A percentile compares a stretch with the other conserved stretches of the same genome.
Evolutionary conservation across 2,888 invertebrate species (phyloP).

Genomic region (Chaitophorus viminalis): DNA sequence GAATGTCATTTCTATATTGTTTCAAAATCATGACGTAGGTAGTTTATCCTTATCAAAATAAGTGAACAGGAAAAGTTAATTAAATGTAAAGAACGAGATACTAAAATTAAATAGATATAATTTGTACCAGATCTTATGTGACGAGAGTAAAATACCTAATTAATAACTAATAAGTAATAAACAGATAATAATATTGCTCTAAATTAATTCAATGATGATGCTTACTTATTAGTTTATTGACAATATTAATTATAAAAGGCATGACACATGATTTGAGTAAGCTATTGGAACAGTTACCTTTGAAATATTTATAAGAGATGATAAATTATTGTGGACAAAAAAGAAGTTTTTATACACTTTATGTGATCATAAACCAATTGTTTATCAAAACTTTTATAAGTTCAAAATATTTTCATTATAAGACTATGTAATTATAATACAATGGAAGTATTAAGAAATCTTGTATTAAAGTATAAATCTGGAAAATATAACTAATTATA

Average conservation of each 20-base stretch:
- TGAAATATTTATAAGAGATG: neutral
- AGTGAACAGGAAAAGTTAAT: slow-evolving; percentile 49
- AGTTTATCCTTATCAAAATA: slow-evolving; percentile 39
- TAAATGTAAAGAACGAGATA: slow-evolving; percentile 49
- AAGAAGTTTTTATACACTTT: neutral
- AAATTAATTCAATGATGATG: slow-evolving; percentile 1
- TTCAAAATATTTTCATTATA: too few species aligned
- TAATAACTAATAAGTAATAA: slow-evolving; percentile 1
- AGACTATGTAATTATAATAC: too few species aligned
- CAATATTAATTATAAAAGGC: neutral
- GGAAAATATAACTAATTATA: too few species aligned
- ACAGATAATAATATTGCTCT: neutral
- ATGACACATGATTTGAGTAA: neutral
- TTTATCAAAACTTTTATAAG: too few species aligned
- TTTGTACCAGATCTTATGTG: neutral
- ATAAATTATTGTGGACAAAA: neutral
- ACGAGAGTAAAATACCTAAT: slow-evolving; percentile 20
- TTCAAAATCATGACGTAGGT: slow-evolving; percentile 17
- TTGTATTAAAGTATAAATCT: too few species aligned
- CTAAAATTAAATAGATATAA: slow-evolving; percentile 35
- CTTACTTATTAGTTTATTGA: neutral
- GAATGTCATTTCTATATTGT: neutral
- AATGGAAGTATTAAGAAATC: too few species aligned
- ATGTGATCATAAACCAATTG: neutral
- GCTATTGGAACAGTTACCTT: neutral